Conservation (phyloP, 1,140 invertebrate genomes). For the Tetramorium parvispinum region DNA sequence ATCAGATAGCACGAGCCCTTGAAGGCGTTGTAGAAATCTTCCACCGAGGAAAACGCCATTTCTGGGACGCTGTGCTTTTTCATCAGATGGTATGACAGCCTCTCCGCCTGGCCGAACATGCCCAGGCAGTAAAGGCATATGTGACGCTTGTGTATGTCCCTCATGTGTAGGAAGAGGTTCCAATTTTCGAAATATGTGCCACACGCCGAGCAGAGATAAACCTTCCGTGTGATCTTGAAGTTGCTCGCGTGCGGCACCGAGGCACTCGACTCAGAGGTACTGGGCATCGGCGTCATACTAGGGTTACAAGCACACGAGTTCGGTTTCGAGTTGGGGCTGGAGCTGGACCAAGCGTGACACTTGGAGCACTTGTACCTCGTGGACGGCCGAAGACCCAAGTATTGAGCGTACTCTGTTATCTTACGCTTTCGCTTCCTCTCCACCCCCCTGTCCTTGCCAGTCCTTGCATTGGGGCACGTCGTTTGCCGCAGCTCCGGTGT, state of each 20-base stretch:
- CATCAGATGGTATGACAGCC: constrained; percentile 90
- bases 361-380: constrained; percentile 89
- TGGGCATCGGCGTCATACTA: constrained; percentile 73
- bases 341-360: constrained; percentile 87
- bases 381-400: constrained; percentile 89
- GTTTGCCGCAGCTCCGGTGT: constrained; percentile 56
- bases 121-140: constrained; percentile 93
- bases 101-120: constrained; percentile 92
- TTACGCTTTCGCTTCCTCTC: constrained; percentile 80
- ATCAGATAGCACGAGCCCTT: constrained; percentile 90
- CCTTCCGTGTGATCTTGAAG: constrained; percentile 90
- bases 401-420: constrained; percentile 89
- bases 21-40: constrained; percentile 88
- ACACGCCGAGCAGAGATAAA: constrained; percentile 92
- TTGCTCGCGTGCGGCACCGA: constrained; percentile 80
- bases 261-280: constrained; percentile 73
- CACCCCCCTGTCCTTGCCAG: constrained; percentile 68
- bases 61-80: constrained; percentile 91
- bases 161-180: constrained; percentile 93
- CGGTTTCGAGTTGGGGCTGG: constrained; percentile 87
- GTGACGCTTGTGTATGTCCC: constrained; percentile 91
- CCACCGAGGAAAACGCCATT: constrained; percentile 87
- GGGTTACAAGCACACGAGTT: constrained; percentile 85
- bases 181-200: constrained; percentile 93
- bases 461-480: constrained; percentile 55